These are phyloP conservation scores for Hypercompe scribonia DNA, from an alignment of 2,888 invertebrate species.

Conservation along the genomic window DNA sequence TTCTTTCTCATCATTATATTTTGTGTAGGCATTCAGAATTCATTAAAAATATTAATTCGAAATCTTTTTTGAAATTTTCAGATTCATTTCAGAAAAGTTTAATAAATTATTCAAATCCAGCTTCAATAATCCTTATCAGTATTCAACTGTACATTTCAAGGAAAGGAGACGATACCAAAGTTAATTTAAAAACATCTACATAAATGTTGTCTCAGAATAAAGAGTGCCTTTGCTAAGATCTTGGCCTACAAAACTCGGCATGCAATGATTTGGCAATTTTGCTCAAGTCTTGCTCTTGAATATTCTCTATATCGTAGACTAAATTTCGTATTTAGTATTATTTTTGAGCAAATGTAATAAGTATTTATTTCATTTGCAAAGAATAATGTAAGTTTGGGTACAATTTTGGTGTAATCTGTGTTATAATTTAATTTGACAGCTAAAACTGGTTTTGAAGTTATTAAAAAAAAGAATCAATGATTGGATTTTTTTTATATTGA, in stretches of 20 bases:
- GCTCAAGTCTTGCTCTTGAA: slow-evolving; percentile 62
- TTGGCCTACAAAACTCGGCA: slow-evolving; percentile 34
- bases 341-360: slow-evolving; percentile 7
- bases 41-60: not conserved
- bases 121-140: slow-evolving; percentile 8
- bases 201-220: slow-evolving; percentile 55
- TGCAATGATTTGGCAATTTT: slow-evolving; percentile 74
- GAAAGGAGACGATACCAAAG: slow-evolving; percentile 22
- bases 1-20: not conserved
- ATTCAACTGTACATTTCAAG: not conserved
- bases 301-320: slow-evolving; percentile 63
- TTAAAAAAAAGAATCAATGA: no score
- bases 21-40: not conserved
- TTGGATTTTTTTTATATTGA: no score
- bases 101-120: not conserved
- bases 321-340: slow-evolving; percentile 16
- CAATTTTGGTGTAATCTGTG: not conserved
- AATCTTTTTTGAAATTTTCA: not conserved
- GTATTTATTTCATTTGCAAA: not conserved
- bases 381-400: not conserved
- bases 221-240: slow-evolving; percentile 47
- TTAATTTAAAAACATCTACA: slow-evolving; percentile 49
- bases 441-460: no score
- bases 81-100: not conserved
- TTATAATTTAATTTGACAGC: not conserved